These are phyloP conservation scores for Drosophila santomea DNA, from an alignment of 1,140 invertebrate species.

Conservation along the genomic window DNA sequence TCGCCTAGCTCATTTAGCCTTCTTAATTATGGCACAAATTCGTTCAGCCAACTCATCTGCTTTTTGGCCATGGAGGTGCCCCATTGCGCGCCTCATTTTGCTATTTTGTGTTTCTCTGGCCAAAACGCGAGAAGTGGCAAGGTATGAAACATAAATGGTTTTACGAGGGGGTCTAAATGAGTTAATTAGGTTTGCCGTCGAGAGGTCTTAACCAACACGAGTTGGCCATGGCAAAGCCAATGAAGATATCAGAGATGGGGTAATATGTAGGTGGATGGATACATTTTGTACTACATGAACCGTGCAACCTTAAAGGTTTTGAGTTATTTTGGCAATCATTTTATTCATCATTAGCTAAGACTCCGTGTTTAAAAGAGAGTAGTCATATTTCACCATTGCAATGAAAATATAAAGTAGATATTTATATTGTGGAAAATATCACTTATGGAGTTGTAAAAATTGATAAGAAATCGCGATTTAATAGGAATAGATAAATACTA, in stretches of 20 bases:
- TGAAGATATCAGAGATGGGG: constrained; percentile 12
- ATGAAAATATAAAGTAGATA: too few species aligned
- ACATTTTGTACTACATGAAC: constrained; percentile 1
- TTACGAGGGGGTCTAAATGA: constrained; percentile 50
- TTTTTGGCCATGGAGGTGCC: constrained; percentile 55
- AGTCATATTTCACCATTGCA: too few species aligned
- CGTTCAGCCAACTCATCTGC: constrained; percentile 48
- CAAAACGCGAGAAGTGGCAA: constrained; percentile 45
- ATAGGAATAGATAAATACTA: too few species aligned
- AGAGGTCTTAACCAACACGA: constrained; percentile 35
- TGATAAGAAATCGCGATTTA: too few species aligned
- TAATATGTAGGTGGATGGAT: constrained; percentile 15
- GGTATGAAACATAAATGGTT: constrained; percentile 41
- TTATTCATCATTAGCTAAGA: too few species aligned
- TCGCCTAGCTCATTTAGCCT: constrained; percentile 24
- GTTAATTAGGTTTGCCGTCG: constrained; percentile 48
- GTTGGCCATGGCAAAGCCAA: constrained; percentile 46
- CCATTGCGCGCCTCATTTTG: constrained; percentile 37
- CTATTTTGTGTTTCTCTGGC: constrained; percentile 3
- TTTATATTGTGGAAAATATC: too few species aligned
- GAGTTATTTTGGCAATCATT: too few species aligned
- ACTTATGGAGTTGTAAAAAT: too few species aligned
- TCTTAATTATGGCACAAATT: constrained; percentile 49
- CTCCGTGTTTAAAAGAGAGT: too few species aligned
- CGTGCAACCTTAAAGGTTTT: background rate